Evolutionary conservation across 2,888 invertebrate genomes (phyloP).

Genomic region (Lasioglossum leucozonium): DNA sequence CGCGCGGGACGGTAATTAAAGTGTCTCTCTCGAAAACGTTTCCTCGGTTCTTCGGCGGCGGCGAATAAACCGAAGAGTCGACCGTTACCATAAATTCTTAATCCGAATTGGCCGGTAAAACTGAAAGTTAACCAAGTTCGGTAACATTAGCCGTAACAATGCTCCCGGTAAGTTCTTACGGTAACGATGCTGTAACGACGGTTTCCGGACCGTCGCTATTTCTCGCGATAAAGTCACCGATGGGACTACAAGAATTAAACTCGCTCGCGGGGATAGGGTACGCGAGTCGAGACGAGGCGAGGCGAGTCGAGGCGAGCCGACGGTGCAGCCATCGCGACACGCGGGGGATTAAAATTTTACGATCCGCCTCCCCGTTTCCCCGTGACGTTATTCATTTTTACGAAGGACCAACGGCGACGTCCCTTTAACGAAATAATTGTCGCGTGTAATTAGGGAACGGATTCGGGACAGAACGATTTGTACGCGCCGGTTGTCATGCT

Average conservation of each 20-base stretch:
- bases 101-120: constrained; percentile 84
- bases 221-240: constrained; percentile 84
- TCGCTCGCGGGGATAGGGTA: constrained; percentile 71
- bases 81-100: constrained; percentile 84
- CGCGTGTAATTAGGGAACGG: neutral
- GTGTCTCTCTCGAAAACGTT: constrained; percentile 60
- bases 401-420: neutral
- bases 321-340: constrained; percentile 59
- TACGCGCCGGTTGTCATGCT: neutral
- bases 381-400: neutral
- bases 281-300: neutral
- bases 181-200: constrained; percentile 84
- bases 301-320: neutral
- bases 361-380: constrained; percentile 28
- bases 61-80: constrained; percentile 65
- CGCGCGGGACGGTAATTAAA: constrained; percentile 67
- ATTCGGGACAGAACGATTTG: neutral
- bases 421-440: constrained; percentile 12
- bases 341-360: constrained; percentile 73
- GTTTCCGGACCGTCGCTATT: constrained; percentile 79
- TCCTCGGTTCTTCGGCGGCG: constrained; percentile 53
- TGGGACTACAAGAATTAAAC: constrained; percentile 83
- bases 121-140: constrained; percentile 83
- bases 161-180: constrained; percentile 82
- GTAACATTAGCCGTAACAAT: constrained; percentile 84